These are phyloP conservation scores for Eclectus roratus DNA, from an alignment of 2,113 vertebrate genomes.

Conservation along the genomic window DNA sequence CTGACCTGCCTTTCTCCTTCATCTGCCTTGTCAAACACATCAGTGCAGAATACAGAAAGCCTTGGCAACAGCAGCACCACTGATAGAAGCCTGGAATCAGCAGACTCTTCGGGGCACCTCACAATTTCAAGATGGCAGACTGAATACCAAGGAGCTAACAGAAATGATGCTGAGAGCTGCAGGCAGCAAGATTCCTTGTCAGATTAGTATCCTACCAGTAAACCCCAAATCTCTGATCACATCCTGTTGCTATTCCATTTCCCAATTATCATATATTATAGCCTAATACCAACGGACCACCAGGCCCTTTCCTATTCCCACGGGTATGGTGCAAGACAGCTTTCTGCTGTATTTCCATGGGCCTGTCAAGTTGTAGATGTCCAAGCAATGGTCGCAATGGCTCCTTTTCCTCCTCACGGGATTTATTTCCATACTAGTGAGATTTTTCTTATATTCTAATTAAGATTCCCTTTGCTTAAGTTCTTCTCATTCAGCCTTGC, in stretches of 20 bases:
- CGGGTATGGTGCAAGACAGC: not conserved
- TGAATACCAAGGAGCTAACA: not conserved
- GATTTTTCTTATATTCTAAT: not conserved
- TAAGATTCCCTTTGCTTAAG: not conserved
- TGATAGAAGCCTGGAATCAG: not conserved
- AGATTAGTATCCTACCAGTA: not conserved
- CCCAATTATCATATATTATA: not conserved
- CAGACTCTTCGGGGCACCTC: not conserved
- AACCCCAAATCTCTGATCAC: not conserved
- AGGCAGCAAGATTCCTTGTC: not conserved
- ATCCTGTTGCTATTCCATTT: not conserved
- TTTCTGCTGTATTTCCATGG: not conserved
- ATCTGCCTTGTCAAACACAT: not conserved
- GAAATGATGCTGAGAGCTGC: not conserved
- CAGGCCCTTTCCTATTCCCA: not conserved
- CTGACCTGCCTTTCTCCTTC: not conserved
- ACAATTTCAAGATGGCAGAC: not conserved
- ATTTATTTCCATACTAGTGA: not conserved
- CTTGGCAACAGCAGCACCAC: not conserved
- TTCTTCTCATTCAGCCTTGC: not conserved
- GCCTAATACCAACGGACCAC: not conserved
- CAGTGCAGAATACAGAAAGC: not conserved
- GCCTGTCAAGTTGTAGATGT: not conserved
- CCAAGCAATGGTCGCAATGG: not conserved
- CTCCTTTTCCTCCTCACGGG: not conserved